Base-by-base conservation (phyloP, 2,797 vertebrate species). In the Sebastes umbrosus region DNA sequence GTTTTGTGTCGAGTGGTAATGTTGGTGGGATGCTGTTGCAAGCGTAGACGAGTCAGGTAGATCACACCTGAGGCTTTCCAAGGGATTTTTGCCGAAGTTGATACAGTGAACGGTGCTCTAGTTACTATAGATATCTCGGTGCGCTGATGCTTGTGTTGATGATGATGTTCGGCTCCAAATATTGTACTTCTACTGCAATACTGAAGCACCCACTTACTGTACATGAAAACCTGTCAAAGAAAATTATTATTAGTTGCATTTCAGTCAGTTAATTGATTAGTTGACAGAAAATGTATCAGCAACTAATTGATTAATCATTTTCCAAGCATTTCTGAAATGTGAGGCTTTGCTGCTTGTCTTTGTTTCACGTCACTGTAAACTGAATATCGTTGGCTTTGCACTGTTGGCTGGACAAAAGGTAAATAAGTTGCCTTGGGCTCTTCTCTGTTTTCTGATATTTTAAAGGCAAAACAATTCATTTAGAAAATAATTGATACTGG, bases 41-140 rank as follows among this genome's bases (percentile, higher is more conserved):
- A 91, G 78, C 59, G 29, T 75, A 92, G 86, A 85, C 20, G 71
- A 85, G 84, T 82, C 32, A 1, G 73, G 73, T 74, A 70, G 84
- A 86, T 89, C 73, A n/a, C 54, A 84, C 89, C 84, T 34, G 74
- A 87, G 83, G 90, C 83, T 84, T 87, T 88, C 68, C 57, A 80
- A 74, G 74, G 87, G 52, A 39, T 63, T 66, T 79, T 16, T 36
- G 25, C 34, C 29, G n/a, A 83, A 82, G 80, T 18, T 58, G 66
- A 87, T 84, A 69, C 72, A 70, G 27, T 24, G 55, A 24, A 31
- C 50, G 66, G 46, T 58, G 9, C 60, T 73, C 70, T 60, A 31
- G 62, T 83, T 81, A 83, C 67, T 71, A 22, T 36, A 13, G 46
- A 14, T 32, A 13, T n/a, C 18, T 66, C 13, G 5, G 54, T 29